phyloP scores from a whole-genome alignment of 2,888 invertebrate genomes.

The Phytoseiulus persimilis region DNA sequence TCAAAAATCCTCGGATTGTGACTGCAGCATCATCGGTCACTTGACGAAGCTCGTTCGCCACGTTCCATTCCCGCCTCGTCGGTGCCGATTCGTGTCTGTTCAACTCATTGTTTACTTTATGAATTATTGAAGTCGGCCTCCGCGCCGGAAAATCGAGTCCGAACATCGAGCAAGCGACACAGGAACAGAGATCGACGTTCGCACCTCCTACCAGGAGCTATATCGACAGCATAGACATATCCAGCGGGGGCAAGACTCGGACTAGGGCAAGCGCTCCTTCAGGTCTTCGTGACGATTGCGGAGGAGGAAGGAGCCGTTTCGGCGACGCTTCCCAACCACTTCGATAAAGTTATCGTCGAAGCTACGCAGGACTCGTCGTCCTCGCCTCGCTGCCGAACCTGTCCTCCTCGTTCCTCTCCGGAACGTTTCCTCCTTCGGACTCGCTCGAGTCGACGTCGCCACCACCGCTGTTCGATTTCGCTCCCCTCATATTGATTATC shows the following conservation, averaged over 20 bases:
- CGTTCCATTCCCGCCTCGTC: not conserved
- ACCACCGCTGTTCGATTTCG: not conserved
- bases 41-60: not conserved
- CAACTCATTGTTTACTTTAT: not conserved
- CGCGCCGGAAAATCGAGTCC: not conserved
- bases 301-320: not conserved
- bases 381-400: too few relatives aligned
- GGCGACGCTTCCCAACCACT: not conserved
- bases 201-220: not conserved
- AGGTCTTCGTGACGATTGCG: not conserved
- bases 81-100: not conserved
- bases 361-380: not conserved
- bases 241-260: not conserved
- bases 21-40: not conserved
- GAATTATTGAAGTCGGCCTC: not conserved
- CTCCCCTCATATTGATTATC: not conserved
- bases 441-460: not conserved
- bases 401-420: not conserved
- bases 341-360: not conserved
- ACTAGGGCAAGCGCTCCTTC: not conserved
- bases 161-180: not conserved
- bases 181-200: not conserved
- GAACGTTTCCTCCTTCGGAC: not conserved
- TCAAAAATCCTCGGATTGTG: not conserved
- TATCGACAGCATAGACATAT: not conserved